Evolutionary conservation across 2,113 vertebrate species (phyloP).

Genomic region (Theristicus caerulescens): DNA sequence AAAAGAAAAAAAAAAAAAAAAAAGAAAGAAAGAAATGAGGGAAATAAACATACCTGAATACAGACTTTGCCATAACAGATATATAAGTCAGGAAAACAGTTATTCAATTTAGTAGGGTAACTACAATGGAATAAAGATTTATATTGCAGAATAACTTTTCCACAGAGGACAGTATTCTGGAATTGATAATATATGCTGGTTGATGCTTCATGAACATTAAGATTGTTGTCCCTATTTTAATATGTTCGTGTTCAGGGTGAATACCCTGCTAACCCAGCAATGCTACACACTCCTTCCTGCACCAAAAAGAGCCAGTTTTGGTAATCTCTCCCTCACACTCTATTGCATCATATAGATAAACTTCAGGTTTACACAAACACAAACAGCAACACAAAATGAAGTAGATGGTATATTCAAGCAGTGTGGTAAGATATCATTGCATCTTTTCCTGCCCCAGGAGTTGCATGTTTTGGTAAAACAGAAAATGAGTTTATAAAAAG

Average conservation of each 20-base stretch:
- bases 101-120: background rate
- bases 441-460: background rate
- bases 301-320: background rate
- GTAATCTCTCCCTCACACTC: background rate
- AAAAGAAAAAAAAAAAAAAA: background rate
- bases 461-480: background rate
- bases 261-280: background rate
- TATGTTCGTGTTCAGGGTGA: background rate
- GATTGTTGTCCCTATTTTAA: background rate
- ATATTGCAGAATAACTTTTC: background rate
- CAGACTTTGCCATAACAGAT: background rate
- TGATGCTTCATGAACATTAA: background rate
- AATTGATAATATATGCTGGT: background rate
- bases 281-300: background rate
- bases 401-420: background rate
- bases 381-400: too few species aligned
- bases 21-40: background rate
- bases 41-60: background rate
- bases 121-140: background rate
- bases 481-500: background rate
- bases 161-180: background rate
- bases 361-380: background rate
- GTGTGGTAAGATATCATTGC: rapidly evolving
- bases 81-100: background rate
- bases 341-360: background rate